Conservation (phyloP, 2,113 vertebrate genomes). For the Garra rufa region DNA sequence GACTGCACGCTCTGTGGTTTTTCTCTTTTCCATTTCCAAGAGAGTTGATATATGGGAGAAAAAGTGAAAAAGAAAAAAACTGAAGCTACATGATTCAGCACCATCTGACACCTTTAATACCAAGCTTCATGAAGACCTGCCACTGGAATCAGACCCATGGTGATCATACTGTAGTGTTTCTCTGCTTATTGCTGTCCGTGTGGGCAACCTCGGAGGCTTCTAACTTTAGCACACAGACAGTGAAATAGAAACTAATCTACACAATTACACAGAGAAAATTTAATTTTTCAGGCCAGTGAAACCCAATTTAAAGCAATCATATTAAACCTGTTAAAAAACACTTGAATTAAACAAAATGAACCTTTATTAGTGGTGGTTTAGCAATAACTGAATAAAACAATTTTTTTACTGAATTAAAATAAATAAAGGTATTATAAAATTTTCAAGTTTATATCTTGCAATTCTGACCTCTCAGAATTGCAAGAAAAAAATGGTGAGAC, state of each 20-base stretch:
- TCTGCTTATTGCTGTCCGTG: neutral
- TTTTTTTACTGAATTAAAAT: no score
- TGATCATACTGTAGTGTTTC: neutral
- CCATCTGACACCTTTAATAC: slow-evolving; percentile 26
- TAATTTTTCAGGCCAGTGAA: neutral
- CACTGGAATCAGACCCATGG: neutral
- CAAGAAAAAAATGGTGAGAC: no score
- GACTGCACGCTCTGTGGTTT: slow-evolving; percentile 15
- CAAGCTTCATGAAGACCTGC: neutral
- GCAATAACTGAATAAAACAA: no score
- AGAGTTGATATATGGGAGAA: neutral
- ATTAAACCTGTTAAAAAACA: neutral
- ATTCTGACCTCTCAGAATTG: no score
- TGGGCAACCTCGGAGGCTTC: neutral
- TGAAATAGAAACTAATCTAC: neutral
- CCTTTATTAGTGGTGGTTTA: no score
- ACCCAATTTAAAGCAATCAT: neutral
- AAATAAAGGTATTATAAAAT: no score
- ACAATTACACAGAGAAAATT: neutral
- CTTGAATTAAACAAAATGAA: no score
- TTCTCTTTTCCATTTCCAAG: slow-evolving; percentile 31
- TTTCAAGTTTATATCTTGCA: no score
- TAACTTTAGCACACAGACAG: neutral
- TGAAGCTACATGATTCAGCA: neutral
- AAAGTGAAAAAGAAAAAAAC: neutral